Evolutionary conservation across 2,797 vertebrate genomes (phyloP), one percentile per base, ranked within the genome.

Genomic region (Coccyzus lansbergi): DNA sequence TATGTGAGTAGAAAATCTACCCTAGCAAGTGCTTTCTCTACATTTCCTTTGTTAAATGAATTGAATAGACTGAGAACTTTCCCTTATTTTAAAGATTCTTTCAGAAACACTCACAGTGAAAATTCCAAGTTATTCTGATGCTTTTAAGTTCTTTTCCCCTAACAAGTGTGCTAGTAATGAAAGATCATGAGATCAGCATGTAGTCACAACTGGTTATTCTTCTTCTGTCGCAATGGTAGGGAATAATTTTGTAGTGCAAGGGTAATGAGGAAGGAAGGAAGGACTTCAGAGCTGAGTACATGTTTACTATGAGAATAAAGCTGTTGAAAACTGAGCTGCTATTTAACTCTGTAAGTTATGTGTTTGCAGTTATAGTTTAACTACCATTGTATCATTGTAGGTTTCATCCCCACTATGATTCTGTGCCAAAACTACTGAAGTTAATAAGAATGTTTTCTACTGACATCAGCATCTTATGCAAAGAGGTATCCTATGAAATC

Each of bases 1-100:
- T n/a, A 52, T 60, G 80, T 68, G 89, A 93, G 75, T n/a, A 82
- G 63, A 94, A 97, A 94, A 71, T 68, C 53, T 65, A 86, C 55
- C 64, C 55, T 83, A 68, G 83, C 29, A 92, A 92, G 67, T 64
- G 60, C 68, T 87, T 91, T 42, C 51, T 86, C 36, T 69, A 10
- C 5, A 1, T 88, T 92, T 94, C 34, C 48, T 86, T 65, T 81
- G 42, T 75, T 51, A 79, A 94, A 88, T 4, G 9, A 92, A 93
- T 84, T 51, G 72, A 82, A 83, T 70, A 90, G 40, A 68, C 65
- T 0, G 3, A 68, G 42, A 60, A 65, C 29, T 85, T 93, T 42
- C 60, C 33, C 51, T 92, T 90, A 49, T 62, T 93, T 92, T 26
- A 93, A 88, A 81, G 49, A 46, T 89, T 52, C 49, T 82, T 83